Evolutionary conservation across 2,888 invertebrate genomes (phyloP), one percentile per base, ranked within the genome.

Genomic region (Oscheius myriophilus): DNA sequence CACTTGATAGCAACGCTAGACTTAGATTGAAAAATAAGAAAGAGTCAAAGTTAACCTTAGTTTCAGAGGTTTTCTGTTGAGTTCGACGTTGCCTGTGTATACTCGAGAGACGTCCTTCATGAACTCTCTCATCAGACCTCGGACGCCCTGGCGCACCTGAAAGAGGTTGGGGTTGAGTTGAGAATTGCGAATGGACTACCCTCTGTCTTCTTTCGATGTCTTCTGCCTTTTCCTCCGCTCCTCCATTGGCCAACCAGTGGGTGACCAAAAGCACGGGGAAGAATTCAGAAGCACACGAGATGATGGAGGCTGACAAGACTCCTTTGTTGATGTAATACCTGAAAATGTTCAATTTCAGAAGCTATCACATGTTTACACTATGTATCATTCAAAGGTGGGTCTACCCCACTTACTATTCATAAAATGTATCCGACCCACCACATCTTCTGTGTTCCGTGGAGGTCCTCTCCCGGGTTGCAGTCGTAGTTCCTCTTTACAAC

Each of bases 221-320:
- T 43, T 85, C 84, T 1, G 85, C 85, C 41, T 78, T 70, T 59
- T 85, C 83, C 57, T 86, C 85, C 0, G 85, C 85, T 11, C 85
- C 82, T 61, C 85, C 85, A 63, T 84, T 84, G 1, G 82, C 81
- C 57, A 85, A 69, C 85, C 85, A 85, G 69, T 85, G 85, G 0
- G 82, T 78, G 26, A 85, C 83, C 21, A 85, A 66, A n/a, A 85
- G 73, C 49, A 85, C 84, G 1, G 85, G 85, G 68, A 86, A 85
- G 72, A 83, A 84, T 67, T 85, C 85, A 14, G 84, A 84, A 23
- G 85, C 85, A 72, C 85, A 85, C 1, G 85, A 82, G 59, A 86
- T 85, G 70, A 85, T 80, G 11, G 84, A 76, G 16, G 82, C 75
- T 58, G 74, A 78, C 16, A 85, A 75, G 18, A 85, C 69, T 51